phyloP scores from a whole-genome alignment of 2,888 invertebrate genomes.

The Melanotus villosus region DNA sequence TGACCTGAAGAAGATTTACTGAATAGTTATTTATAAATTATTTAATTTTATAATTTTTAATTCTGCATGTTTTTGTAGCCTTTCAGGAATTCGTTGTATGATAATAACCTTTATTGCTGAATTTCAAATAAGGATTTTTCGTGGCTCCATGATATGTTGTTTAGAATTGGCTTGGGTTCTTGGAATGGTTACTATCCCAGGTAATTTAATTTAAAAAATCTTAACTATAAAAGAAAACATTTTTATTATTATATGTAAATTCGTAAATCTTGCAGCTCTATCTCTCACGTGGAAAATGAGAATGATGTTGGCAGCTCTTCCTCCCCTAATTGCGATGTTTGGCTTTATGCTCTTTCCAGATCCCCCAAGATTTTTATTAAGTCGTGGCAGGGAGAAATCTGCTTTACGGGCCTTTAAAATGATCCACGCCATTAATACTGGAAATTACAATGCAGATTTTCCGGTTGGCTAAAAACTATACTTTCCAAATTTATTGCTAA shows the following conservation, averaged over 20 bases:
- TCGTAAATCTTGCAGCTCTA: constrained; percentile 2
- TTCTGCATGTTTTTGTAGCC: too few relatives aligned
- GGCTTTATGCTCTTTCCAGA: constrained; percentile 20
- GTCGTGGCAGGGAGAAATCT: constrained; percentile 9
- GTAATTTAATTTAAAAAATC: constrained; percentile 2
- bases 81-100: constrained; percentile 11
- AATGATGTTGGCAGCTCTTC: background rate
- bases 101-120: constrained; percentile 19
- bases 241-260: background rate
- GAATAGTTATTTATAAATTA: too few relatives aligned
- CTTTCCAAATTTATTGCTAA: background rate
- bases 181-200: constrained; percentile 15
- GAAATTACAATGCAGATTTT: background rate
- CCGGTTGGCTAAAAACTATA: background rate
- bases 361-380: constrained; percentile 27
- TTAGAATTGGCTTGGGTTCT: constrained; percentile 24
- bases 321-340: constrained; percentile 6
- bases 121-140: constrained; percentile 21
- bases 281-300: background rate
- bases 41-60: too few relatives aligned
- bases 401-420: constrained; percentile 8
- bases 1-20: too few relatives aligned
- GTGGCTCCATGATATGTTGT: constrained; percentile 21
- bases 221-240: background rate
- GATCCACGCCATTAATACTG: constrained; percentile 19